Conservation (phyloP, 2,888 invertebrate species). For the Fissipunctia ypsillon region DNA sequence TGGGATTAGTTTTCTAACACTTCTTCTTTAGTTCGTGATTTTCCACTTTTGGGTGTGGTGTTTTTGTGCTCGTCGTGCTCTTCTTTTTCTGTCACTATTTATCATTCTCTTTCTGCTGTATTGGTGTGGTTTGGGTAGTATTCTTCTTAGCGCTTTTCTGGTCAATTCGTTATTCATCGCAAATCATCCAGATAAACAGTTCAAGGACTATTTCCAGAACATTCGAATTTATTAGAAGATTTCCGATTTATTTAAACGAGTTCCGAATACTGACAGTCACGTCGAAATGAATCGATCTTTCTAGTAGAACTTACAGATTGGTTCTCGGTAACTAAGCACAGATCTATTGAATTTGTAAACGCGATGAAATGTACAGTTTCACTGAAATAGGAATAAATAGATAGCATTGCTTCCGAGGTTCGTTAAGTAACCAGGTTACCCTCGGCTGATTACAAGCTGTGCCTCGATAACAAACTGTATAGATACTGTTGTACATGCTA, state of each 20-base stretch:
- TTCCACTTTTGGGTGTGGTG: conserved; percentile 28
- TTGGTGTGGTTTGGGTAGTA: conserved; percentile 43
- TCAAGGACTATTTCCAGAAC: conserved; percentile 49
- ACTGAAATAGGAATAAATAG: conserved; percentile 41
- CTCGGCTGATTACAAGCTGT: conserved; percentile 53
- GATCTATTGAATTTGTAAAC: conserved; percentile 42
- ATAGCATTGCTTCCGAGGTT: conserved; percentile 62
- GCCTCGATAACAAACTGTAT: conserved; percentile 51
- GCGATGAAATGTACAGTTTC: conserved; percentile 58
- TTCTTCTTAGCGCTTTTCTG: conserved; percentile 15
- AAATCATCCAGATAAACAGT: conserved; percentile 26
- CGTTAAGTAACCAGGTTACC: conserved; percentile 57
- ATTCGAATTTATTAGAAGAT: no score
- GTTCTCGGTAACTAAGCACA: conserved; percentile 23
- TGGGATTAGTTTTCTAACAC: conserved; percentile 13
- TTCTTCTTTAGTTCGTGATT: conserved; percentile 24
- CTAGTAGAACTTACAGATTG: conserved; percentile 21
- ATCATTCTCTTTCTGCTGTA: conserved; percentile 7
- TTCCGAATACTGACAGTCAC: not conserved
- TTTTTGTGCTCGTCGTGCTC: conserved; percentile 15
- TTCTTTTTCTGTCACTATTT: conserved; percentile 15
- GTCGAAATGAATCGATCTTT: conserved; percentile 21
- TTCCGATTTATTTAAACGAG: not conserved
- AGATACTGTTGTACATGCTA: conserved; percentile 26
- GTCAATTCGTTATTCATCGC: not conserved